Conservation (phyloP, 2,888 invertebrate genomes). For the Cybosia mesomella region DNA sequence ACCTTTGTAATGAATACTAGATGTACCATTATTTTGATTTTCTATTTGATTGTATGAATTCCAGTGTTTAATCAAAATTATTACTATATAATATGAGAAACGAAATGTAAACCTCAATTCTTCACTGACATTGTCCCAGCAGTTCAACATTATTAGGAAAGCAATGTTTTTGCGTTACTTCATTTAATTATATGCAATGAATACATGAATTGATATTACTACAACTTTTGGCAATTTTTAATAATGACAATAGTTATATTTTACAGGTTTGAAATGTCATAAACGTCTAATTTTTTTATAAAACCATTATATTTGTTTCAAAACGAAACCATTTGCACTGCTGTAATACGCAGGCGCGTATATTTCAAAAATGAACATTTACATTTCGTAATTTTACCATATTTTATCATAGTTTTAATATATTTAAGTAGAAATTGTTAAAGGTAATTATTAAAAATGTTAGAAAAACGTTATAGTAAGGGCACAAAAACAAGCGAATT, state of each 20-base stretch:
- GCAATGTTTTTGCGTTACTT: neutral
- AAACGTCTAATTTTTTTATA: neutral
- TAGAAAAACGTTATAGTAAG: conserved; percentile 62
- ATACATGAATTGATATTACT: neutral
- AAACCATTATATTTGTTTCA: conserved; percentile 21
- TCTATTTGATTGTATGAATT: too few species aligned
- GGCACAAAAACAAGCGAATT: conserved; percentile 72
- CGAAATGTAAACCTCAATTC: neutral
- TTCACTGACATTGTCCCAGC: neutral
- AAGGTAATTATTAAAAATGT: conserved; percentile 70
- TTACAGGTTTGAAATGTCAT: neutral
- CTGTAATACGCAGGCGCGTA: conserved; percentile 61
- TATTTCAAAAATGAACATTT: conserved; percentile 59
- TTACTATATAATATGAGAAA: neutral
- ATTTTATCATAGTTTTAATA: conserved; percentile 55
- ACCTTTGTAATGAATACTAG: neutral
- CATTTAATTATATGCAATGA: neutral
- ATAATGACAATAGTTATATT: neutral
- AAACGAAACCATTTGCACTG: conserved; percentile 17
- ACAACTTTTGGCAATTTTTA: neutral
- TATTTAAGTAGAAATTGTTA: conserved; percentile 62
- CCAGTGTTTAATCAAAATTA: neutral
- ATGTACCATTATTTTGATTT: neutral
- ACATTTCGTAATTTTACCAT: conserved; percentile 50
- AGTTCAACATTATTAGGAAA: neutral